These are phyloP conservation scores for Trachymyrmex septentrionalis DNA, from an alignment of 1,140 invertebrate genomes.

Conservation along the genomic window DNA sequence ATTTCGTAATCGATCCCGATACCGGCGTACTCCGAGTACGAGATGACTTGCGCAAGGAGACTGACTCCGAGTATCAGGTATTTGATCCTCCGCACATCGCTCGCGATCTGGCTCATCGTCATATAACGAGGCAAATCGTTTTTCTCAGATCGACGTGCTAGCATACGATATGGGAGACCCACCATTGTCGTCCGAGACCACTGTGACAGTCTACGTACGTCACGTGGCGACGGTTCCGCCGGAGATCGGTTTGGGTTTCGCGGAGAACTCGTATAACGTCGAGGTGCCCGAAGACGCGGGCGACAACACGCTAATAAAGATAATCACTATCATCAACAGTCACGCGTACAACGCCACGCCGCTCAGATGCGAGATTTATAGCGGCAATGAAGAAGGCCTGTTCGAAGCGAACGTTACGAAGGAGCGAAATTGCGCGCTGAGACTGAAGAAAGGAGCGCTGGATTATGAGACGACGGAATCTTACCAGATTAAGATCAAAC, in stretches of 20 bases:
- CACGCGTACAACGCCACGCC: conserved; percentile 89
- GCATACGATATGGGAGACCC: conserved; percentile 96
- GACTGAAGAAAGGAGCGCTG: conserved; percentile 89
- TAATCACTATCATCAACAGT: conserved; percentile 92
- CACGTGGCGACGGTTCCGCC: conserved; percentile 90
- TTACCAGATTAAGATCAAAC: conserved; percentile 92
- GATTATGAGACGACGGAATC: conserved; percentile 92
- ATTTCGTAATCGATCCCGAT: conserved; percentile 95
- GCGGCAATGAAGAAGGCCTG: conserved; percentile 90
- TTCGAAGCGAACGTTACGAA: conserved; percentile 92
- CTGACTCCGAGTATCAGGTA: conserved; percentile 94
- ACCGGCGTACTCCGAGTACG: conserved; percentile 92
- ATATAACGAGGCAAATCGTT: neutral
- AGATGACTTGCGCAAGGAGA: conserved; percentile 94
- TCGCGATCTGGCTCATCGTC: neutral
- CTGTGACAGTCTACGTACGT: conserved; percentile 93
- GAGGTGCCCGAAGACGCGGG: conserved; percentile 92
- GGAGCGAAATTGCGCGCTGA: conserved; percentile 93
- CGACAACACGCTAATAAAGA: conserved; percentile 90
- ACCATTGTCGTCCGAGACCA: conserved; percentile 92
- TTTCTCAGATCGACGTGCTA: conserved; percentile 91
- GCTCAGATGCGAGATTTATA: conserved; percentile 91
- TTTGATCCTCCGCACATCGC: neutral
- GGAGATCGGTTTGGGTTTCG: conserved; percentile 93
- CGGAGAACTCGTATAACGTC: conserved; percentile 93